phyloP scores from a whole-genome alignment of 1,140 invertebrate species.

The Plodia interpunctella region DNA sequence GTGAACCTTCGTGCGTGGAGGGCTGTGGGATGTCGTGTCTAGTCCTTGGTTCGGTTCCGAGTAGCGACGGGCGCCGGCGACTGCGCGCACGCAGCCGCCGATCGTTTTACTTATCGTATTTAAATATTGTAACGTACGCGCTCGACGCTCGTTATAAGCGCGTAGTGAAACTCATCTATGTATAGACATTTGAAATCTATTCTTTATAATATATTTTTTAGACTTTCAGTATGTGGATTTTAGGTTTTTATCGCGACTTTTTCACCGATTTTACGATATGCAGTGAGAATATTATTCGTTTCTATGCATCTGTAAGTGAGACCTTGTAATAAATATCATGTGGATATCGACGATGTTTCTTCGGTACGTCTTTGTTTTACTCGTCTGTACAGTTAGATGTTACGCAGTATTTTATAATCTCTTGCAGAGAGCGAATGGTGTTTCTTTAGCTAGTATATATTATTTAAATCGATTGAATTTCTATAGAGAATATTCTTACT shows the following conservation, averaged over 20 bases:
- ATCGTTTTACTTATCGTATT: constrained; percentile 46
- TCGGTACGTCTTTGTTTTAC: constrained; percentile 48
- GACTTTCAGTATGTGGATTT: constrained; percentile 73
- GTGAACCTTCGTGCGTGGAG: not conserved
- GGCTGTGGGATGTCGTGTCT: constrained; percentile 24
- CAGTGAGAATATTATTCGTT: constrained; percentile 68
- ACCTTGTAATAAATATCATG: constrained; percentile 61
- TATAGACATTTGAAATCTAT: constrained; percentile 75
- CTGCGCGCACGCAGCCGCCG: constrained; percentile 29
- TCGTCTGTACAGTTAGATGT: constrained; percentile 71
- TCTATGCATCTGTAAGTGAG: constrained; percentile 60
- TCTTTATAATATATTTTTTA: constrained; percentile 70
- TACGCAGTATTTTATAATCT: constrained; percentile 63
- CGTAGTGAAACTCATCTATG: constrained; percentile 73
- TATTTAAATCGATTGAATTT: constrained; percentile 72
- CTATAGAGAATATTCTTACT: constrained; percentile 56
- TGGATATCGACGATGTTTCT: constrained; percentile 50
- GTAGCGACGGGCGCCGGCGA: constrained; percentile 30
- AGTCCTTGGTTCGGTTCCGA: constrained; percentile 39
- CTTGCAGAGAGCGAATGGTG: constrained; percentile 57
- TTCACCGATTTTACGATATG: constrained; percentile 69
- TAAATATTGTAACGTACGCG: constrained; percentile 57
- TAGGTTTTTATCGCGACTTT: constrained; percentile 72
- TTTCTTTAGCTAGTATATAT: constrained; percentile 67
- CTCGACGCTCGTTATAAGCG: constrained; percentile 51